Percentiles rank a stretch among this genome's conserved stretches.
Conservation (phyloP, 2,113 vertebrate species). For the Myodes glareolus region DNA sequence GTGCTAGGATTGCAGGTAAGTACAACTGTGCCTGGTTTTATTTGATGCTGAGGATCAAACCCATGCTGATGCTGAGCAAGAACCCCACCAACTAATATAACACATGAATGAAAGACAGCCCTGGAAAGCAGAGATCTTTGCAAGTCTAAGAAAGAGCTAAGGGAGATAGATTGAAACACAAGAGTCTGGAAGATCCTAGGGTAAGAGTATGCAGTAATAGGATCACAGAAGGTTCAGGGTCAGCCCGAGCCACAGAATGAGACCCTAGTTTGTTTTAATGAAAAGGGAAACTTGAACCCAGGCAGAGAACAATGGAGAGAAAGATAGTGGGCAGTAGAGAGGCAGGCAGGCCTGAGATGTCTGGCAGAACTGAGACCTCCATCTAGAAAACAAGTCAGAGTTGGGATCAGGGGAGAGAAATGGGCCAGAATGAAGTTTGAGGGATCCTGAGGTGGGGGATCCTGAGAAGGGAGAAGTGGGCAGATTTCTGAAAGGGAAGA, state of each 20-base stretch:
- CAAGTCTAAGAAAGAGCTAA: not conserved
- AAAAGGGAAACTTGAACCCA: not conserved
- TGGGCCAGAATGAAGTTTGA: not conserved
- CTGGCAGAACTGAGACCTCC: not conserved
- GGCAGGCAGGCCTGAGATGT: not conserved
- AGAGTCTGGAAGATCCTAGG: not conserved
- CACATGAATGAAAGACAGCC: not conserved
- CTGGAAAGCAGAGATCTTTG: conserved; percentile 14
- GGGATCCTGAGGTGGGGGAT: not conserved
- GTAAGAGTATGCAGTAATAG: not conserved
- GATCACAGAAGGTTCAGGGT: not conserved
- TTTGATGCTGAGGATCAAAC: not conserved
- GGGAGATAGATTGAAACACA: not conserved
- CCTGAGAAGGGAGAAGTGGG: not conserved
- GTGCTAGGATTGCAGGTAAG: not conserved
- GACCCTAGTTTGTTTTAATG: not conserved
- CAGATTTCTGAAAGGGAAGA: not conserved
- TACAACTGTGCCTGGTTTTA: not conserved
- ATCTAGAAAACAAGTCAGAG: not conserved
- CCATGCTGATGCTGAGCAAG: not conserved
- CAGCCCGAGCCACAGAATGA: not conserved
- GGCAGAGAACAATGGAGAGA: not conserved
- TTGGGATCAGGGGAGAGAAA: not conserved
- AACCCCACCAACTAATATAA: not conserved
- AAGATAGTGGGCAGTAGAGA: not conserved